Evolutionary conservation across 2,888 invertebrate genomes (phyloP), one percentile per base, ranked within the genome.

Genomic region (Beris chalybata): DNA sequence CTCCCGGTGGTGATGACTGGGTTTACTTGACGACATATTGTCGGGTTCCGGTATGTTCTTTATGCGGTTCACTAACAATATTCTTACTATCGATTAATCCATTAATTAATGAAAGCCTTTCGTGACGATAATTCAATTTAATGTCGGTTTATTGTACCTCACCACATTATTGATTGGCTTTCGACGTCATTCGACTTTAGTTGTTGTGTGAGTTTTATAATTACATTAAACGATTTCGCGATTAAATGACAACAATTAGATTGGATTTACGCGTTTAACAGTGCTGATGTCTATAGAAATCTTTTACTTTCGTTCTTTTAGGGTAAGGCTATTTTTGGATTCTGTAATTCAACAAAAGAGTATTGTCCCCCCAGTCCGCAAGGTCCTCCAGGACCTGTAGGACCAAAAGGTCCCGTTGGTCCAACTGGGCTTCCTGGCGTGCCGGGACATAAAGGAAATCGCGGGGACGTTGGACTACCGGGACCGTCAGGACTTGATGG

Each of bases 21-120:
- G 89, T 93, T 71, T 93, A 93, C 90, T 80, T 94, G 71, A 92
- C 93, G 65, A 90, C 92, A 70, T 92, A 92, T 74, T 92, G 93
- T 44, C 86, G 93, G 72, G 92, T 94, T 72, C 92, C 93, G 75
- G 92, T 92, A 79, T 84, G 85, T 82, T 45, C 58, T 53, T 38
- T 9, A 38, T 22, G 22, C 22, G 22, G 22, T 22, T 22, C 3
- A 22, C 22, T 22, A 22, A 22, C 22, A 22, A 22, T 22, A 22
- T 22, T 22, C 22, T 38, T 3, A 5, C 38, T 5, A 38, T 38
- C 38, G 38, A 38, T 38, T 38, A 38, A 38, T 22, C 22, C 22
- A 22, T 38, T 38, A 38, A 38, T 38, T 38, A 38, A 38, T 38
- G 38, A 38, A 38, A 38, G 38, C 9, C 38, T 7, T 38, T 9